Percentiles rank a stretch among this genome's conserved stretches.
phyloP scores from a whole-genome alignment of 1,140 invertebrate species.

The Lepidurus couesii region DNA sequence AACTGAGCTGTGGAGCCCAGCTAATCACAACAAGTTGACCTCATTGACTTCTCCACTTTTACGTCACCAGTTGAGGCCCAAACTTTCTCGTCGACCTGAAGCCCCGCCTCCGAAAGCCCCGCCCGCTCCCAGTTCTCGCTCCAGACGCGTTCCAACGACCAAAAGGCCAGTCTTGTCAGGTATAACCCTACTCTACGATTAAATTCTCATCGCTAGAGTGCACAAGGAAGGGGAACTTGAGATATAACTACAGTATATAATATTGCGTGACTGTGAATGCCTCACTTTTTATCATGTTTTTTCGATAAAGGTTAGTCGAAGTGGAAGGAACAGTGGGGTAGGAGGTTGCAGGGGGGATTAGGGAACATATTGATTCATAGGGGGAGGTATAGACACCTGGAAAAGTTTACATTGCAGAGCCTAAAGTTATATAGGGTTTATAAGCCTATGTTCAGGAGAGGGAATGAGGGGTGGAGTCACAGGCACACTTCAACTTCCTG shows the following conservation, averaged over 20 bases:
- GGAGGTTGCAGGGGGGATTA: background rate
- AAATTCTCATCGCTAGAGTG: no score
- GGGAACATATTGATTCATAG: background rate
- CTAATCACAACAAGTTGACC: background rate
- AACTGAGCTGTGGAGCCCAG: background rate
- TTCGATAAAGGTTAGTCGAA: background rate
- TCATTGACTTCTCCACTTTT: background rate
- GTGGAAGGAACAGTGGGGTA: background rate
- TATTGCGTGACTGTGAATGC: no score
- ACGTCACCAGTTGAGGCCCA: background rate
- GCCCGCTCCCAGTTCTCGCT: background rate
- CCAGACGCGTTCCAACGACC: background rate
- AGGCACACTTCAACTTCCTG: background rate
- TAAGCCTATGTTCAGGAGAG: background rate
- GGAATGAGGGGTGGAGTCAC: background rate
- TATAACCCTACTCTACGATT: background rate
- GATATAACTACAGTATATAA: no score
- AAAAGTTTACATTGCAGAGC: background rate
- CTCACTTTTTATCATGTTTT: background rate
- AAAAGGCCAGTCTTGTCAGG: background rate
- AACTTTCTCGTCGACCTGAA: background rate
- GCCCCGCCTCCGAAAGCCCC: background rate
- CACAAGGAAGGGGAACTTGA: no score
- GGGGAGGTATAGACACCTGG: background rate
- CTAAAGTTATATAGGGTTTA: slow-evolving; percentile 1